Base-by-base conservation (phyloP, 1,140 invertebrate species). In the Onthophagus taurus region DNA sequence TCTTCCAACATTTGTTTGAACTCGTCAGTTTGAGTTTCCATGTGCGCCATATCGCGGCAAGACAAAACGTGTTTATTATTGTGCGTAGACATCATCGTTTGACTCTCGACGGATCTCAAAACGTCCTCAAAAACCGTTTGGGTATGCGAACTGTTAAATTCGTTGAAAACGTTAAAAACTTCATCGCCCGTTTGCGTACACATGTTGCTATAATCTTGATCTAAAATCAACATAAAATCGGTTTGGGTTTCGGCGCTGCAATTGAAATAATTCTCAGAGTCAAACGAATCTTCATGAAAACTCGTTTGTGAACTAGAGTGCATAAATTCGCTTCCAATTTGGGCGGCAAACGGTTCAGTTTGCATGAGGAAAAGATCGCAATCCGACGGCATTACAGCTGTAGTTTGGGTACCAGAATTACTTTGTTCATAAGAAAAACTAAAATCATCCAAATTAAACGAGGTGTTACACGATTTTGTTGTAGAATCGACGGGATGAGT, bases 151-250 rank as follows among this genome's bases (percentile, higher is more conserved):
- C 77, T 67, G 6, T 70, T 71, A 14, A 78, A 58, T 2, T 65
- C 70, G 3, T 78, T 54, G 51, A 72, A 73, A 41, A 58, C 63
- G 24, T 64, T 63, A 14, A 75, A 52, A 24, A 75, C 70, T 13
- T 76, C 71, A 36, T 72, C 64, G 16, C 72, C 76, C 7, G 76
- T 78, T 55, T 79, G 76, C 2, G 76, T 78, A 47, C 68, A 75
- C 52, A 68, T 78, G 46, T 78, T 53, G 7, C 35, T 69, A 7
- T 71, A 65, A 50, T 63, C 60, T 23, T 23, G 45, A 34, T 51
- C 69, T 0, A 63, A 54, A 12, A 61, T 56, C 41, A 16, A 60
- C 39, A 64, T 66, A 34, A 68, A 58, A 53, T 75, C 73, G 0
- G 74, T 76, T 59, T 76, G 74, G 0, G 74, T 76, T 53, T 76